Conservation (phyloP, 2,888 invertebrate species). For the Aleiodes leptofemur region DNA sequence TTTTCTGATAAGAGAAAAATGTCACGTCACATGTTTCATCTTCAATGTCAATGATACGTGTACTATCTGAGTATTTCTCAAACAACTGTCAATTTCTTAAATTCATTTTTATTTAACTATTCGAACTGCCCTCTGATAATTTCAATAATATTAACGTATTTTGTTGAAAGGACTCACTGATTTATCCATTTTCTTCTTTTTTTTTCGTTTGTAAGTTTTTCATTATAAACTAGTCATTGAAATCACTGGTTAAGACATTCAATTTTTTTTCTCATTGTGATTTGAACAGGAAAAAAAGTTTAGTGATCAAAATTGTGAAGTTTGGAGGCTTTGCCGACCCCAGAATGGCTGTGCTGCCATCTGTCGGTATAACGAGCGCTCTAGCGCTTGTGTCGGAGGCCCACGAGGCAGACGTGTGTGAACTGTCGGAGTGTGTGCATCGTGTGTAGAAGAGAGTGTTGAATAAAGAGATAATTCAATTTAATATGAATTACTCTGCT, state of each 20-base stretch:
- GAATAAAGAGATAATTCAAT: too few species aligned
- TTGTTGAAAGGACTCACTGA: constrained; percentile 3
- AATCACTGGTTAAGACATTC: constrained; percentile 20
- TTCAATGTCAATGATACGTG: neutral
- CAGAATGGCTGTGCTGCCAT: too few species aligned
- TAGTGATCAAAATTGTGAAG: constrained; percentile 3
- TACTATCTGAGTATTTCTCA: neutral
- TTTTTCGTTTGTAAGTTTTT: constrained; percentile 4
- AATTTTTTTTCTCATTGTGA: constrained; percentile 7
- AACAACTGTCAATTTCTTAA: neutral
- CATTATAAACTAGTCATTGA: constrained; percentile 27
- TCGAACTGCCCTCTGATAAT: constrained; percentile 13
- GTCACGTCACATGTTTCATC: too few species aligned
- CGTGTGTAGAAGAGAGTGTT: too few species aligned
- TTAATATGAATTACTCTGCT: too few species aligned
- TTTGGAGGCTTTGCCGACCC: too few species aligned
- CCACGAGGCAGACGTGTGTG: too few species aligned
- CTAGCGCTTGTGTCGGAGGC: too few species aligned
- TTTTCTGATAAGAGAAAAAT: too few species aligned
- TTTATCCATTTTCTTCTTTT: neutral
- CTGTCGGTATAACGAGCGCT: too few species aligned
- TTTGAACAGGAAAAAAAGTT: neutral
- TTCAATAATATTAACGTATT: constrained; percentile 15
- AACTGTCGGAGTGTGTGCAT: too few species aligned
- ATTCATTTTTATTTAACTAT: neutral